These are phyloP conservation scores for Drosophila erecta DNA, from an alignment of 1,140 invertebrate species.

Conservation along the genomic window DNA sequence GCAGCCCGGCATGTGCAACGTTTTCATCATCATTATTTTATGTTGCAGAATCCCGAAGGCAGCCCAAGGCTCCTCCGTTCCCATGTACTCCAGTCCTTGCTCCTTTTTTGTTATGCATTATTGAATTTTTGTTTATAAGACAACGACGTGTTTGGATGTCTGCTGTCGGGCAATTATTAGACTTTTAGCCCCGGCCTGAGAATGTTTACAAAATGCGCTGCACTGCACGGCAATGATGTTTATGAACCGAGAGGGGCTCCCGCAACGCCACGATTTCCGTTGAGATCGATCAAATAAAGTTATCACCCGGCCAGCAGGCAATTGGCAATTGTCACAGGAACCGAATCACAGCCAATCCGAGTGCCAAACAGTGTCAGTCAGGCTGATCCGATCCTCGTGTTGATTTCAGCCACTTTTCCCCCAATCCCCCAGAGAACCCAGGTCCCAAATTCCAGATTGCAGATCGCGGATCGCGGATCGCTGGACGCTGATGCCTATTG, in stretches of 20 bases:
- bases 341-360: slow-evolving; percentile 59
- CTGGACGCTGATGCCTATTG: slow-evolving; percentile 80
- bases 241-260: slow-evolving; percentile 19
- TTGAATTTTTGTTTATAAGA: slow-evolving; percentile 79
- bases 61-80: slow-evolving; percentile 47
- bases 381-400: slow-evolving; percentile 52
- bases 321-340: slow-evolving; percentile 68
- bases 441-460: neutral
- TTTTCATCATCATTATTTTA: slow-evolving; percentile 83
- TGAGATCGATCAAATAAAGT: slow-evolving; percentile 54
- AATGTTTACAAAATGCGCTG: slow-evolving; percentile 62
- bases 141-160: slow-evolving; percentile 57
- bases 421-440: neutral
- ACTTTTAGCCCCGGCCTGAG: slow-evolving; percentile 43
- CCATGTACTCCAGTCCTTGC: slow-evolving; percentile 11
- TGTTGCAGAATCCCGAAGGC: slow-evolving; percentile 53
- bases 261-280: slow-evolving; percentile 42
- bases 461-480: slow-evolving; percentile 23
- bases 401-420: slow-evolving; percentile 33
- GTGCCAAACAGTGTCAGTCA: slow-evolving; percentile 73
- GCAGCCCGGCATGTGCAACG: slow-evolving; percentile 73
- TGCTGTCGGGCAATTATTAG: slow-evolving; percentile 22
- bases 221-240: slow-evolving; percentile 12
- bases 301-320: slow-evolving; percentile 46
- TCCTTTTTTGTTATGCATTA: slow-evolving; percentile 63